Percentiles rank a stretch among this genome's conserved stretches.
Evolutionary conservation across 2,113 vertebrate species (phyloP).

Genomic region (Phocoena phocoena): DNA sequence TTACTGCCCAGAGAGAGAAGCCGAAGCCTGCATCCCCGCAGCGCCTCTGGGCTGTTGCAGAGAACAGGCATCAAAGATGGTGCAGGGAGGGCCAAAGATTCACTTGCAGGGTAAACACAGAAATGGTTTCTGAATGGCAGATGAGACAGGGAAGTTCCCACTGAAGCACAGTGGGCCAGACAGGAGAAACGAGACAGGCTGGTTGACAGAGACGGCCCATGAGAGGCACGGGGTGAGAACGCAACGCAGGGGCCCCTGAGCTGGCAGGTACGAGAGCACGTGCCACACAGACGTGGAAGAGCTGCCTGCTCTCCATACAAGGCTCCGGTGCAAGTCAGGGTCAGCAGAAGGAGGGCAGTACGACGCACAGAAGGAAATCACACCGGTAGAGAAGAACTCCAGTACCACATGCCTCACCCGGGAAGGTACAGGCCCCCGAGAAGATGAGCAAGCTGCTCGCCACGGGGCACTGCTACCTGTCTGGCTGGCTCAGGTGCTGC

Average conservation of each 20-base stretch:
- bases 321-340: not conserved
- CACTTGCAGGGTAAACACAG: not conserved
- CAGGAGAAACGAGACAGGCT: not conserved
- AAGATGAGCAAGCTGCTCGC: not conserved
- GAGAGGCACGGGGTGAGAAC: not conserved
- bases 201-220: not conserved
- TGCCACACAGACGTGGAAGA: fast-evolving
- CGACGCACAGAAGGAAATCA: not conserved
- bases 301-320: not conserved
- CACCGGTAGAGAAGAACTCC: not conserved
- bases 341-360: not conserved
- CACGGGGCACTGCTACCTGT: conserved; percentile 61
- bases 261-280: not conserved
- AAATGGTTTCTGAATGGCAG: not conserved
- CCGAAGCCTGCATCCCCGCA: not conserved
- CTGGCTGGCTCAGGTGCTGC: conserved; percentile 16
- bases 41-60: not conserved
- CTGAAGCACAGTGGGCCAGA: not conserved
- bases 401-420: not conserved
- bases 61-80: not conserved
- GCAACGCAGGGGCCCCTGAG: not conserved
- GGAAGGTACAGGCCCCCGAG: not conserved
- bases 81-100: not conserved
- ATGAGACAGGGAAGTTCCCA: not conserved
- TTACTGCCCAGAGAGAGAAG: not conserved